These are phyloP conservation scores for Trachurus trachurus DNA, from an alignment of 2,797 vertebrate species.

Conservation along the genomic window DNA sequence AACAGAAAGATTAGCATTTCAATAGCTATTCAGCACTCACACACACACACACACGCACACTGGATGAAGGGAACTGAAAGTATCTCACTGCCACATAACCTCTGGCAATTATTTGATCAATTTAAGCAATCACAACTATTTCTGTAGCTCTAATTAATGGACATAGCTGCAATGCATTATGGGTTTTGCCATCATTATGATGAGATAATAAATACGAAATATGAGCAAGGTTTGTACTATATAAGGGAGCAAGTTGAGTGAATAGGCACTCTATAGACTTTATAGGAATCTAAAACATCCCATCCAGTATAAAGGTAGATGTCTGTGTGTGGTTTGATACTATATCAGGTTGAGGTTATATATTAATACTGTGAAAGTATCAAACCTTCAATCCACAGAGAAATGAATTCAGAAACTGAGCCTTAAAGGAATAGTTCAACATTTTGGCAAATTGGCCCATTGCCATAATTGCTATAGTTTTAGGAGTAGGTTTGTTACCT, in stretches of 20 bases:
- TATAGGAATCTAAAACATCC: too few relatives aligned
- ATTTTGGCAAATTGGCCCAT: too few relatives aligned
- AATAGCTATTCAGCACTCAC: conserved; percentile 41
- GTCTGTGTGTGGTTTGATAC: too few relatives aligned
- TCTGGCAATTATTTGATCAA: conserved; percentile 25
- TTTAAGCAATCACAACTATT: conserved; percentile 12
- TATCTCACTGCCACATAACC: background rate
- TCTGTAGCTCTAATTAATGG: background rate
- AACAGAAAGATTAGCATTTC: conserved; percentile 73
- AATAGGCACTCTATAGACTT: background rate
- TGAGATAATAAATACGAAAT: conserved; percentile 12
- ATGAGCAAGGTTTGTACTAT: background rate
- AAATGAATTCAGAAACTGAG: too few relatives aligned
- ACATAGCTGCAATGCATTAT: background rate
- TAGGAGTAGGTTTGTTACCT: too few relatives aligned
- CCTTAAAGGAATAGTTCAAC: too few relatives aligned
- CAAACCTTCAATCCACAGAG: too few relatives aligned
- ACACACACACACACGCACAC: conserved; percentile 17
- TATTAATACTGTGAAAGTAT: too few relatives aligned
- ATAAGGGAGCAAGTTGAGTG: background rate
- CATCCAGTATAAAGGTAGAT: too few relatives aligned
- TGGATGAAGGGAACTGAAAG: conserved; percentile 34
- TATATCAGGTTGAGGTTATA: too few relatives aligned
- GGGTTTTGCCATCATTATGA: background rate
- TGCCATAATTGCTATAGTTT: too few relatives aligned